phyloP scores from a whole-genome alignment of 2,888 invertebrate genomes.

The Alviniconcha strummeri region DNA sequence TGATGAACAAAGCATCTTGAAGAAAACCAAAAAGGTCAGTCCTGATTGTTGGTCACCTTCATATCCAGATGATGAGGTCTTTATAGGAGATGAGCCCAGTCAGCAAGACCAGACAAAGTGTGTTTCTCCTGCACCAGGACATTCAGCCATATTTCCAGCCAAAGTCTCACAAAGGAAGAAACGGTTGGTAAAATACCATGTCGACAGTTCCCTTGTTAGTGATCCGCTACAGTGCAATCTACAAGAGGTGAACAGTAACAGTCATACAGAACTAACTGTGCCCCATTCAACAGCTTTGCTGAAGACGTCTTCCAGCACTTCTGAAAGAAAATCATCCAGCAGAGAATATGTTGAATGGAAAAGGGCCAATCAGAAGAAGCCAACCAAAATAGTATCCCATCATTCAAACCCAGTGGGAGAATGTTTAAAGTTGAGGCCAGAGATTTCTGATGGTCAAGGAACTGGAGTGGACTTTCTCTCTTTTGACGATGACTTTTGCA shows the following conservation, averaged over 20 bases:
- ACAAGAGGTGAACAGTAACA: background rate
- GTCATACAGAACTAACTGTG: background rate
- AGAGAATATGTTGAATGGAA: too few species aligned
- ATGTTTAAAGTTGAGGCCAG: too few species aligned
- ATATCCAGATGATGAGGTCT: conserved; percentile 12
- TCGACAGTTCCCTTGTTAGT: background rate
- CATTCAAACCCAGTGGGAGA: too few species aligned
- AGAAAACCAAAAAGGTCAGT: background rate
- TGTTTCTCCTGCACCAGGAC: background rate
- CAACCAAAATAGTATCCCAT: too few species aligned
- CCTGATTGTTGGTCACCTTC: background rate
- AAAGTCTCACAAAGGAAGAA: background rate
- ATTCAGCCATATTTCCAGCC: background rate
- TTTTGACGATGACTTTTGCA: background rate
- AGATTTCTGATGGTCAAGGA: too few species aligned
- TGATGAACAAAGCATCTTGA: background rate
- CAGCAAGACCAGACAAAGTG: background rate
- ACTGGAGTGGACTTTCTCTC: too few species aligned
- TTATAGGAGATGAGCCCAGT: background rate
- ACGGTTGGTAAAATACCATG: background rate
- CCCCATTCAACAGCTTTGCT: too few species aligned
- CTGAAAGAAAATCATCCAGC: too few species aligned
- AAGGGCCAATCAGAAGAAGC: too few species aligned
- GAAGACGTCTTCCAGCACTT: too few species aligned
- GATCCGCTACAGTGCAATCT: background rate